Percentiles rank a stretch among this genome's conserved stretches.
phyloP scores from a whole-genome alignment of 2,797 vertebrate genomes.

The Somateria mollissima region DNA sequence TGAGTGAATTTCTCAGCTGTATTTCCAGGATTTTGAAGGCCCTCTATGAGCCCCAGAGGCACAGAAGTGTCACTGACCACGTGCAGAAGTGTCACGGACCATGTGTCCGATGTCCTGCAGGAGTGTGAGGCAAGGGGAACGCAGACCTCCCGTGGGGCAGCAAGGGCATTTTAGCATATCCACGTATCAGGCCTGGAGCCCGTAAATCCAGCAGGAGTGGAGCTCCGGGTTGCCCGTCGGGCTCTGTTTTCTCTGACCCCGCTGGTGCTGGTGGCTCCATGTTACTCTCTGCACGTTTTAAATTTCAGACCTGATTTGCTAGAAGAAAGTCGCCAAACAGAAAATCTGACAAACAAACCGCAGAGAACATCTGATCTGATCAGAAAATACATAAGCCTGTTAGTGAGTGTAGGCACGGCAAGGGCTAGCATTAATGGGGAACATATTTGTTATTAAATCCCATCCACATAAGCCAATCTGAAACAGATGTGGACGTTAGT shows the following conservation, averaged over 20 bases:
- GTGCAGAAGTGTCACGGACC: background rate
- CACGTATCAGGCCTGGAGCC: background rate
- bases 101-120: background rate
- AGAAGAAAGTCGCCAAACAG: slow-evolving; percentile 37
- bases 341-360: slow-evolving; percentile 52
- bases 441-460: slow-evolving; percentile 67
- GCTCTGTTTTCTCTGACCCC: background rate
- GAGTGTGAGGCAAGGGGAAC: background rate
- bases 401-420: slow-evolving; percentile 12
- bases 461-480: slow-evolving; percentile 46
- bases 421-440: slow-evolving; percentile 57
- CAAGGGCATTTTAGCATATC: background rate
- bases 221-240: background rate
- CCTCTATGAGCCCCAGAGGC: background rate
- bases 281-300: background rate
- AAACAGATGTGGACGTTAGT: slow-evolving; percentile 63
- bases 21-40: background rate
- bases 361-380: slow-evolving; percentile 60
- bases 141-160: fast-evolving
- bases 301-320: slow-evolving; percentile 3
- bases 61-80: background rate
- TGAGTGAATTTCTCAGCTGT: background rate
- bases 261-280: background rate
- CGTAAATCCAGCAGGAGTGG: background rate
- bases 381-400: slow-evolving; percentile 27